A percentile compares a stretch with the other conserved stretches of the same genome.
phyloP scores from a whole-genome alignment of 2,113 vertebrate genomes.

The Cercocebus atys region DNA sequence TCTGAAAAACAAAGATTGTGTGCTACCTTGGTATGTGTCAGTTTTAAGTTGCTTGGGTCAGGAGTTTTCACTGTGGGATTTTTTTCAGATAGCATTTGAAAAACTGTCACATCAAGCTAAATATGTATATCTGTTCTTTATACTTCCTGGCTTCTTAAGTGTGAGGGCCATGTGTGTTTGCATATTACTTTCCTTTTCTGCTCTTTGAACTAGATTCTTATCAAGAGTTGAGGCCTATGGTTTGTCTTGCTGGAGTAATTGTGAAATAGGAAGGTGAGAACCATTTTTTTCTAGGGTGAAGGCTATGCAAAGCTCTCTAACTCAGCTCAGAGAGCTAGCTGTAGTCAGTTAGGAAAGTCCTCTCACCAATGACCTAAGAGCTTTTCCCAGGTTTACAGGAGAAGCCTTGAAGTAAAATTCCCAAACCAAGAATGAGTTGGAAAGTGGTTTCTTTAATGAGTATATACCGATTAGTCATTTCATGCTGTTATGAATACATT shows the following conservation, averaged over 20 bases:
- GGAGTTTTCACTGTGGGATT: neutral
- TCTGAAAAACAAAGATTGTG: constrained; percentile 6
- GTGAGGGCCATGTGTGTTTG: neutral
- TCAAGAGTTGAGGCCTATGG: neutral
- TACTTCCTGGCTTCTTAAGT: neutral
- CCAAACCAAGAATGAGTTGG: neutral
- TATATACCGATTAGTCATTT: neutral
- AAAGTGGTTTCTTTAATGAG: constrained; percentile 27
- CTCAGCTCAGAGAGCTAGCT: neutral
- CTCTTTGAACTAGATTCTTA: neutral
- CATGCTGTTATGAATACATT: neutral
- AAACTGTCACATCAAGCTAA: neutral
- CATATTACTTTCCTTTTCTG: neutral
- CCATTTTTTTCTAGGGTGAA: neutral
- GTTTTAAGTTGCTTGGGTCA: neutral
- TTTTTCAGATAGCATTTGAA: constrained; percentile 39
- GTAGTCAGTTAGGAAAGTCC: neutral
- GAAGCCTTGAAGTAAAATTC: constrained; percentile 27
- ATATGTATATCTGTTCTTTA: neutral
- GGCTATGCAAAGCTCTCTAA: neutral
- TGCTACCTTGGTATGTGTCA: neutral
- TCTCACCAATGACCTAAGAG: neutral
- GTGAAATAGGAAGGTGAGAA: constrained; percentile 22
- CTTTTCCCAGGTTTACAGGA: neutral
- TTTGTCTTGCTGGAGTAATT: constrained; percentile 34